Base-by-base conservation (phyloP, 2,113 vertebrate genomes). In the Sinocyclocheilus anophthalmus region DNA sequence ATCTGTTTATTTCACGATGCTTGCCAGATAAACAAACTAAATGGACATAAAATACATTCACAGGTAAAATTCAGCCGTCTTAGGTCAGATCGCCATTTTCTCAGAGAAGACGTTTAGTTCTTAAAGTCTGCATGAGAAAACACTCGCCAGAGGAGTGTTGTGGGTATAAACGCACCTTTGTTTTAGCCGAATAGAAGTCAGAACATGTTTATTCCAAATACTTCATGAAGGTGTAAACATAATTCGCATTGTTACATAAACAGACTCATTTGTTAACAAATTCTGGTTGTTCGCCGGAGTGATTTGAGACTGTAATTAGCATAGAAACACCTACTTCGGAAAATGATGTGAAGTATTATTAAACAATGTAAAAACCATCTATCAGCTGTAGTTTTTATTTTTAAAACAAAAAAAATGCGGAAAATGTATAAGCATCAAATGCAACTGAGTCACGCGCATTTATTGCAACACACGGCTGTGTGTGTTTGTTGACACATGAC, bases 401-500 rank as follows among this genome's bases (percentile, higher is more conserved):
- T 61, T 61, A n/a, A 61, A 59, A 59, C 55, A 59, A 57, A 55
- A 55, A 20, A 59, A 22, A 59, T 59, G 7, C 57, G 8, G 69
- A 22, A 39, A 12, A 42, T 42, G 69, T 22, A 33, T 33, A 69
- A n/a, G 14, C 22, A 75, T 75, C 42, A 48, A 24, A 24, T 48
- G 42, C 6, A 48, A 24, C 72, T 48, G 2, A 42, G 13, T 8
- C 2, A n/a, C 5, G 26, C 11, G 16, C 50, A 57, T 77, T 4
- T 53, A 22, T 55, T 76, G 76, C 50, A 77, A 55, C 50, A 22
- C 26, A 55, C 5, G 18, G 53, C 24, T 57, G 45, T 76, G 76
- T 76, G 75, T 30, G 48, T 77, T 55, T 77, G 50, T 77, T 33
- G 76, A 57, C 76, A 5, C 50, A 77, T 77, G 76, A 77, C 4